A percentile compares a stretch with the other conserved stretches of the same genome.
Evolutionary conservation across 1,140 invertebrate species (phyloP).

Genomic region (Hermatobates lingyangjiaoensis): DNA sequence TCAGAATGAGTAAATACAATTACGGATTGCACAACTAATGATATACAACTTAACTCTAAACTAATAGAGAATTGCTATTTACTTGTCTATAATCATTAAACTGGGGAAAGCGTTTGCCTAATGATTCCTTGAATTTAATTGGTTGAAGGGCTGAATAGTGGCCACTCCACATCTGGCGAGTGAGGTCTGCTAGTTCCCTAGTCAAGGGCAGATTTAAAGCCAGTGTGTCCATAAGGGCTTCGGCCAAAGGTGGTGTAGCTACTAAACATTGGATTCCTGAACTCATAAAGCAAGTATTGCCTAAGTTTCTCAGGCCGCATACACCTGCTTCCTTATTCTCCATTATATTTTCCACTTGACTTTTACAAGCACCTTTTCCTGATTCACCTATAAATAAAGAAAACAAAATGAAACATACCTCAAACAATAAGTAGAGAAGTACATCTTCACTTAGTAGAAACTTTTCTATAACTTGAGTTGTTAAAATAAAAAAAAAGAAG

Average conservation of each 20-base stretch:
- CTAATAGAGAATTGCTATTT: too few species aligned
- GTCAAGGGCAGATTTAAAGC: constrained; percentile 27
- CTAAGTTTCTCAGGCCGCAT: constrained; percentile 43
- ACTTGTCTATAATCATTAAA: constrained; percentile 42
- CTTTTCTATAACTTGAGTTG: too few species aligned
- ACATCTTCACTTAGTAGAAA: too few species aligned
- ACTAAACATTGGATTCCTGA: constrained; percentile 43
- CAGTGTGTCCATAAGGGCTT: constrained; percentile 34
- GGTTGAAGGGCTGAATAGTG: constrained; percentile 34
- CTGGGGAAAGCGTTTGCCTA: constrained; percentile 40
- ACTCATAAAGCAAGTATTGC: constrained; percentile 57
- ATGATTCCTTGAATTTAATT: constrained; percentile 37
- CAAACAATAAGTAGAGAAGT: too few species aligned
- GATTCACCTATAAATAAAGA: too few species aligned
- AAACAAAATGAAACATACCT: too few species aligned
- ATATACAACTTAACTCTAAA: too few species aligned
- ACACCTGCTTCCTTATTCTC: constrained; percentile 25
- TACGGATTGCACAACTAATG: too few species aligned
- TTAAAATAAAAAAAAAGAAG: too few species aligned
- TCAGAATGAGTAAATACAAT: too few species aligned
- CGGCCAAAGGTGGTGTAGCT: constrained; percentile 31
- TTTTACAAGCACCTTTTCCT: too few species aligned
- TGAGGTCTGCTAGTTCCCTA: constrained; percentile 33
- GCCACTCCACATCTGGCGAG: constrained; percentile 43
- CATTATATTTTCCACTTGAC: neutral